These are phyloP conservation scores for Proctacanthus coquilletti DNA, from an alignment of 1,140 invertebrate species.

Conservation along the genomic window DNA sequence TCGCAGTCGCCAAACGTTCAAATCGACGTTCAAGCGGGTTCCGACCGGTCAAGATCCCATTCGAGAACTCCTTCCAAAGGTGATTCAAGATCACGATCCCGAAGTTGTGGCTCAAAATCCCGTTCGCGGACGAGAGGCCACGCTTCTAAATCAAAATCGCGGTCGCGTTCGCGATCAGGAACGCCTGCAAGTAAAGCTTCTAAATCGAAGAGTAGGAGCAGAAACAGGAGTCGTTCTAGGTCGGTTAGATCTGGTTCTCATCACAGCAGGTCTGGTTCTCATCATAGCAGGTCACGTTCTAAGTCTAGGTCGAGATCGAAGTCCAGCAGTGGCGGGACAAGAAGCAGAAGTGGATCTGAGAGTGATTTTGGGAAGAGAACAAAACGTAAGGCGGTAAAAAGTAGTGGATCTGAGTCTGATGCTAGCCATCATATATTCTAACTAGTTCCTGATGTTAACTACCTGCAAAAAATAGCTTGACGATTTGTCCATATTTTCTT, in stretches of 20 bases:
- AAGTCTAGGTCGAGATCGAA: conserved; percentile 20
- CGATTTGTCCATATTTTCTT: too few relatives aligned
- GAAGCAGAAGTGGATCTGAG: conserved; percentile 22
- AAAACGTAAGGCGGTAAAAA: conserved; percentile 16
- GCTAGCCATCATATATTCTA: too few relatives aligned
- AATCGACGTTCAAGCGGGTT: conserved; percentile 15
- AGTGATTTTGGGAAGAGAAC: conserved; percentile 28
- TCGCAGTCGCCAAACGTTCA: conserved; percentile 33
- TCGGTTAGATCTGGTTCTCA: conserved; percentile 12
- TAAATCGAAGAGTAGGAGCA: conserved; percentile 12
- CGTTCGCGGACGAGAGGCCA: conserved; percentile 35
- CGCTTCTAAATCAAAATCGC: conserved; percentile 26
- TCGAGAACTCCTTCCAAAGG: conserved; percentile 24
- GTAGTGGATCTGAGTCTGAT: conserved; percentile 13
- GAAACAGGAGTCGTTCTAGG: conserved; percentile 15
- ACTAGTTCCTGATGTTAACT: too few relatives aligned
- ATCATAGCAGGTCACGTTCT: conserved; percentile 16
- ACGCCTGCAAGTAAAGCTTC: too few relatives aligned
- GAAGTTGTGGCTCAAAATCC: conserved; percentile 14
- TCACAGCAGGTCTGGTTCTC: conserved; percentile 15
- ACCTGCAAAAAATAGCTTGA: too few relatives aligned
- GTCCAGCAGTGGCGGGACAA: conserved; percentile 13
- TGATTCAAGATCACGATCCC: conserved; percentile 9
- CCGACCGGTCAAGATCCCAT: conserved; percentile 25
- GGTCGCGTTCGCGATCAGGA: conserved; percentile 17